Percentiles rank a stretch among this genome's conserved stretches.
These are phyloP conservation scores for Andrena minutula DNA, from an alignment of 2,888 invertebrate genomes.

Conservation along the genomic window DNA sequence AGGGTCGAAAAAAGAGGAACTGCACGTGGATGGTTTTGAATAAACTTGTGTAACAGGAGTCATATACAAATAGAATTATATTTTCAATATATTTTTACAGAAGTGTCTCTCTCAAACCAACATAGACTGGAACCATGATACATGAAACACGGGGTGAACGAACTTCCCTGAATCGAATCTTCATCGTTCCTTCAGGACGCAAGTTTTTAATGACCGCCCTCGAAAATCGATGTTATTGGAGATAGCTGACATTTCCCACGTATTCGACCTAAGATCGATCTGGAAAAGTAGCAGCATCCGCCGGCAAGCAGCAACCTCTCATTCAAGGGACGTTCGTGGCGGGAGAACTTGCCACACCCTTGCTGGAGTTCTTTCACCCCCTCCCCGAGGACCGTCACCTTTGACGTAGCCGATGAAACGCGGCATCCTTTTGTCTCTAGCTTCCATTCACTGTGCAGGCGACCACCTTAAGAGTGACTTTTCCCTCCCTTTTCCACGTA, in stretches of 20 bases:
- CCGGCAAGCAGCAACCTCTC: slow-evolving; percentile 76
- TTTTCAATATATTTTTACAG: not conserved
- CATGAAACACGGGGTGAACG: not conserved
- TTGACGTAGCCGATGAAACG: slow-evolving; percentile 72
- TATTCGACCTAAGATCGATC: slow-evolving; percentile 37
- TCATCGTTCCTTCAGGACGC: slow-evolving; percentile 4
- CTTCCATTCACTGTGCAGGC: slow-evolving; percentile 72
- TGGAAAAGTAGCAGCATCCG: slow-evolving; percentile 76
- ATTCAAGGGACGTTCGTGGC: slow-evolving; percentile 66
- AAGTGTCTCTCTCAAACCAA: too few species aligned
- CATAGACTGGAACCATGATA: not conserved
- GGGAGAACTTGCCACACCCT: slow-evolving; percentile 78
- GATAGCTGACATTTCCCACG: slow-evolving; percentile 45
- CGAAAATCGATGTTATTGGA: slow-evolving; percentile 20
- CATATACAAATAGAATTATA: too few species aligned
- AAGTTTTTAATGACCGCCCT: slow-evolving; percentile 9
- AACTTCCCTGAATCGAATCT: slow-evolving; percentile 9
- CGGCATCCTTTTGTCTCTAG: slow-evolving; percentile 77
- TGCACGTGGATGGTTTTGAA: too few species aligned
- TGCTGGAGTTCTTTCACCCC: slow-evolving; percentile 80
- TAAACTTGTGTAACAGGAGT: too few species aligned
- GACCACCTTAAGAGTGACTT: slow-evolving; percentile 69
- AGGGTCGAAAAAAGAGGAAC: too few species aligned
- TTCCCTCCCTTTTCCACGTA: slow-evolving; percentile 68
- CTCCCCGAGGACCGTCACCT: slow-evolving; percentile 69